Conservation (phyloP, 30 jellyfish, hydroid and myxozoan genomes). For the Aurelia coerulea region DNA sequence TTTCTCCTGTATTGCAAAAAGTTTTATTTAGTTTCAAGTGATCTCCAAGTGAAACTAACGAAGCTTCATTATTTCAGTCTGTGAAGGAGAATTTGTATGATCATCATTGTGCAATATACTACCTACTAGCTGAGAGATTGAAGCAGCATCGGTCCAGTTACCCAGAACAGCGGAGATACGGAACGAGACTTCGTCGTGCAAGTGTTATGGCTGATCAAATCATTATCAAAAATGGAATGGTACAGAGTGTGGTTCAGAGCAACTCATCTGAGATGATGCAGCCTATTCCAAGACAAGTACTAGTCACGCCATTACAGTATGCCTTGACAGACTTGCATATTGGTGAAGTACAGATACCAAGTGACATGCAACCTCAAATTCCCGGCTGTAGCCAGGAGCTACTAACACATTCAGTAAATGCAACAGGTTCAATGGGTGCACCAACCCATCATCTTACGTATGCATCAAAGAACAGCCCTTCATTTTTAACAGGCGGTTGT, state of each 20-base stretch:
- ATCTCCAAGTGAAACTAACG: background rate
- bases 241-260: constrained; percentile 62
- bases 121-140: constrained; percentile 88
- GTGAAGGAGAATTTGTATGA: constrained; percentile 86
- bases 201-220: constrained; percentile 96
- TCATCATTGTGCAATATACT: constrained; percentile 94
- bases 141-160: constrained; percentile 94
- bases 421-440: constrained; percentile 40
- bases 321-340: constrained; percentile 92
- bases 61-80: constrained; percentile 49
- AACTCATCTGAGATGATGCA: constrained; percentile 62
- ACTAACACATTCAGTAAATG: constrained; percentile 47
- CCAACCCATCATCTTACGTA: constrained; percentile 51
- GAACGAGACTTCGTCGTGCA: constrained; percentile 92
- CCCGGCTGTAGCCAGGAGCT: constrained; percentile 89
- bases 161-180: constrained; percentile 87
- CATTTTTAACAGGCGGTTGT: constrained; percentile 35
- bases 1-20: no score
- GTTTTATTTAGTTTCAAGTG: no score
- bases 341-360: constrained; percentile 89
- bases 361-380: constrained; percentile 55
- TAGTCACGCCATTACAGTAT: constrained; percentile 85
- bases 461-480: constrained; percentile 52
- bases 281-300: constrained; percentile 80
- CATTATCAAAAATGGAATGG: constrained; percentile 81